Evolutionary conservation across 2,888 invertebrate species (phyloP), one percentile per base, ranked within the genome.

Genomic region (Elmis aenea): DNA sequence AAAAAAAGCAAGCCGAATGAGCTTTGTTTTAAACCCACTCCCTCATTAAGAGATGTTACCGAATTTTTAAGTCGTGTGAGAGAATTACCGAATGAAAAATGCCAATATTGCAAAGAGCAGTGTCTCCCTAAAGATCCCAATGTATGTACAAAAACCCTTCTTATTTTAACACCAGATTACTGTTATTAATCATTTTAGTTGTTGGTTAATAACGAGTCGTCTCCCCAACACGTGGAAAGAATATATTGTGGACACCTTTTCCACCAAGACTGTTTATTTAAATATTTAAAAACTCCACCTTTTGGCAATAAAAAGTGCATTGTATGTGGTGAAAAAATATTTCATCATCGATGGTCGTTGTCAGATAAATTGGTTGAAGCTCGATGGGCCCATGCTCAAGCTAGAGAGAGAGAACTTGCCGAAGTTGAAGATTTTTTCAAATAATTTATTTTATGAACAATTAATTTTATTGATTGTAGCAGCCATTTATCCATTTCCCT

Each of bases 371-470:
- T 83, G 16, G 81, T 83, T 0, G 85, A 85, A 63, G 75, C 79
- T 27, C 71, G 84, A 27, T 85, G 85, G 85, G 84, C 85, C 2
- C 84, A 85, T 56, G 77, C 83, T 55, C 82, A 86, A 61, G 85
- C 85, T 2, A 73, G 81, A 34, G 74, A 78, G 50, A 67, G 85
- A 42, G 85, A 86, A 59, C 66, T 86, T 10, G 79, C 81, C 26
- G 85, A 86, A 67, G 85, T 85, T 5, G 75, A 78, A 2, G 85
- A 85, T 53, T 85, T 85, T 62, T 75, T 81, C 46, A 71, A 75
- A 51, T 77, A 59, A 61, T 16, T 25, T 26, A 11, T 26, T 16
- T 15, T 14, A 18, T 18, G 5, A 5, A 6, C 8, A 18, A 18
- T 18, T 18, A 18, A 18, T 18, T 18, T 5, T 8, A 18, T 5